Percentiles rank a stretch among this genome's conserved stretches.
Conservation (phyloP, 2,888 invertebrate species). For the Ctenicera cuprea region DNA sequence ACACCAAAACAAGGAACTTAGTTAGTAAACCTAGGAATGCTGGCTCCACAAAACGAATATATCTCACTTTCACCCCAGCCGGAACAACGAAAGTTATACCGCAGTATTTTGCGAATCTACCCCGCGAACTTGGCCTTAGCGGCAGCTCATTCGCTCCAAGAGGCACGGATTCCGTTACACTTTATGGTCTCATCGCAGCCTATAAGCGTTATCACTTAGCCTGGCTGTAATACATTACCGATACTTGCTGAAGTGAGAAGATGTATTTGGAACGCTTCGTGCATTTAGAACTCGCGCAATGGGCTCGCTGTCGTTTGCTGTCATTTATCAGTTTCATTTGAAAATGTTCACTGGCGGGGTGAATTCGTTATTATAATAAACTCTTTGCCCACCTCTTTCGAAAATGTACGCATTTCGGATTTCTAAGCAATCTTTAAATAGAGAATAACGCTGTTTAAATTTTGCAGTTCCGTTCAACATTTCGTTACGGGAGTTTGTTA, state of each 20-base stretch:
- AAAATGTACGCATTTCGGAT: constrained; percentile 7
- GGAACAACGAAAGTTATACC: constrained; percentile 69
- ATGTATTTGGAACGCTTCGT: constrained; percentile 68
- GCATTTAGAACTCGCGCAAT: constrained; percentile 53
- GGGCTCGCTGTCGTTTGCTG: constrained; percentile 49
- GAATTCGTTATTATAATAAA: constrained; percentile 38
- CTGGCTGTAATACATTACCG: constrained; percentile 68
- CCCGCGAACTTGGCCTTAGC: constrained; percentile 62
- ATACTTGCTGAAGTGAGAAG: constrained; percentile 71
- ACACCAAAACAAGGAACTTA: constrained; percentile 45
- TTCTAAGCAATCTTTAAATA: neutral
- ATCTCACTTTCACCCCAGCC: constrained; percentile 68
- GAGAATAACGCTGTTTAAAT: no score
- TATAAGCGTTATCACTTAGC: constrained; percentile 68
- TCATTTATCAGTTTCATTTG: constrained; percentile 51
- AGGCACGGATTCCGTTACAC: constrained; percentile 65
- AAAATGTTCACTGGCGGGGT: constrained; percentile 37
- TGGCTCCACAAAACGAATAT: constrained; percentile 66
- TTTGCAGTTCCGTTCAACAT: no score
- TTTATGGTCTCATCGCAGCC: constrained; percentile 66
- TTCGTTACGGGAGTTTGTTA: no score
- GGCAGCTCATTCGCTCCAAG: constrained; percentile 63
- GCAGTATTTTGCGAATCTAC: constrained; percentile 68
- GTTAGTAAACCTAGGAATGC: constrained; percentile 63
- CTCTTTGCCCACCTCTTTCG: constrained; percentile 19